Evolutionary conservation across 2,113 vertebrate species (phyloP).

Genomic region (Myotis lucifugus): DNA sequence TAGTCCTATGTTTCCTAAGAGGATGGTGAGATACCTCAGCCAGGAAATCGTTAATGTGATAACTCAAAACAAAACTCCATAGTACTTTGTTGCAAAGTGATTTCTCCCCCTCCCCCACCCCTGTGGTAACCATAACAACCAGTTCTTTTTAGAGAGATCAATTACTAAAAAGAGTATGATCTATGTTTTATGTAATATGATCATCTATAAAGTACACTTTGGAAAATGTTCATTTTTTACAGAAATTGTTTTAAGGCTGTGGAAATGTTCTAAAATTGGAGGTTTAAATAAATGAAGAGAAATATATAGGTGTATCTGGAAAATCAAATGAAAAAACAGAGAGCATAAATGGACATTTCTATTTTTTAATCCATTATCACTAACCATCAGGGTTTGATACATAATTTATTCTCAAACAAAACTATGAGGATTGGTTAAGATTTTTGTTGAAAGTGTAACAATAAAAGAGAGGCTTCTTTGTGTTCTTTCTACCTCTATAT

Average conservation of each 20-base stretch:
- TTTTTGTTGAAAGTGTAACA: neutral
- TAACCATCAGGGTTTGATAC: slow-evolving; percentile 1
- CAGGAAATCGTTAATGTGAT: neutral
- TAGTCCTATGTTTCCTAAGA: slow-evolving; percentile 2
- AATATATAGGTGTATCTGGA: neutral
- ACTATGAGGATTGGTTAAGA: neutral
- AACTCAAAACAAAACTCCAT: neutral
- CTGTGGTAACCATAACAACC: slow-evolving; percentile 32
- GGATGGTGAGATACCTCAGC: neutral
- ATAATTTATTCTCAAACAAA: neutral
- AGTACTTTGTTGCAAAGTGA: neutral
- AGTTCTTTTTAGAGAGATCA: slow-evolving; percentile 37
- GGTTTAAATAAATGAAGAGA: slow-evolving; percentile 31
- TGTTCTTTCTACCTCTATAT: neutral
- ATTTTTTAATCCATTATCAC: neutral
- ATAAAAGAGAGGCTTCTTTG: neutral
- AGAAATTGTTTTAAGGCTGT: slow-evolving; percentile 45
- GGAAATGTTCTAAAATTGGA: slow-evolving; percentile 26
- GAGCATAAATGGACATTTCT: neutral
- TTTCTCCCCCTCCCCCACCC: neutral
- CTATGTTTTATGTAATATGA: neutral
- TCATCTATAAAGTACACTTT: slow-evolving; percentile 11
- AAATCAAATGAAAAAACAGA: slow-evolving; percentile 1
- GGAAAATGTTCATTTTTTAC: neutral
- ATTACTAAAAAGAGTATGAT: slow-evolving; percentile 30